Conservation (phyloP, 2,888 invertebrate genomes). For the Oxyteleia sp. region DNA sequence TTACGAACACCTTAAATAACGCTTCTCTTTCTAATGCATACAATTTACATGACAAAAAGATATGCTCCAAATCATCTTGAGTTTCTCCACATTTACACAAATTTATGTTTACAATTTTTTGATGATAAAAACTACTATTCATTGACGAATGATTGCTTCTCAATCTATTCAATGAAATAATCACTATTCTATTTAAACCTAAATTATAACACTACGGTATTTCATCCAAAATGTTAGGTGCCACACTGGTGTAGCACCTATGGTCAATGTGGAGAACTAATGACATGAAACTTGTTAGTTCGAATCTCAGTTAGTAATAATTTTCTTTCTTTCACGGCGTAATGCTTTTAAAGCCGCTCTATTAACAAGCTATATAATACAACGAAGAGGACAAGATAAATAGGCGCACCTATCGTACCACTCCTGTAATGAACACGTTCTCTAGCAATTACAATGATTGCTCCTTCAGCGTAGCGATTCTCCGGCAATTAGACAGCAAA, state of each 20-base stretch:
- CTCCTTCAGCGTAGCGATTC: constrained; percentile 79
- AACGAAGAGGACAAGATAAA: constrained; percentile 48
- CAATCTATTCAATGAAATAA: constrained; percentile 3
- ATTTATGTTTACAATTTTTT: not conserved
- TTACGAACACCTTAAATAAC: not conserved
- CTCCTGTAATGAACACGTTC: constrained; percentile 82
- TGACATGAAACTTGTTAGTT: too few relatives aligned
- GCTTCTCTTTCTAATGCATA: not conserved
- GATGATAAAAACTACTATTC: not conserved
- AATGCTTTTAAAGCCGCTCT: constrained; percentile 5
- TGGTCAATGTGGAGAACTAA: too few relatives aligned
- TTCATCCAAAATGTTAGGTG: too few relatives aligned
- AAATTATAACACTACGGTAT: constrained; percentile 6
- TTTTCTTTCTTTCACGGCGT: not conserved
- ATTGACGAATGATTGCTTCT: not conserved
- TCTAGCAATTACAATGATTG: constrained; percentile 85
- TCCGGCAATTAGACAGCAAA: constrained; percentile 83
- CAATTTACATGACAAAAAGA: not conserved
- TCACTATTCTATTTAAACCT: not conserved
- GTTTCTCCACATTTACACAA: not conserved
- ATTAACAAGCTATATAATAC: constrained; percentile 16
- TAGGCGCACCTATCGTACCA: constrained; percentile 54
- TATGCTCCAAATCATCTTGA: not conserved
- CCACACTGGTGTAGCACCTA: too few relatives aligned
- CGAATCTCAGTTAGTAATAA: too few relatives aligned